Evolutionary conservation across 2,113 vertebrate genomes (phyloP), one percentile per base, ranked within the genome.

Genomic region (Gnathonemus echidnorhynchus): DNA sequence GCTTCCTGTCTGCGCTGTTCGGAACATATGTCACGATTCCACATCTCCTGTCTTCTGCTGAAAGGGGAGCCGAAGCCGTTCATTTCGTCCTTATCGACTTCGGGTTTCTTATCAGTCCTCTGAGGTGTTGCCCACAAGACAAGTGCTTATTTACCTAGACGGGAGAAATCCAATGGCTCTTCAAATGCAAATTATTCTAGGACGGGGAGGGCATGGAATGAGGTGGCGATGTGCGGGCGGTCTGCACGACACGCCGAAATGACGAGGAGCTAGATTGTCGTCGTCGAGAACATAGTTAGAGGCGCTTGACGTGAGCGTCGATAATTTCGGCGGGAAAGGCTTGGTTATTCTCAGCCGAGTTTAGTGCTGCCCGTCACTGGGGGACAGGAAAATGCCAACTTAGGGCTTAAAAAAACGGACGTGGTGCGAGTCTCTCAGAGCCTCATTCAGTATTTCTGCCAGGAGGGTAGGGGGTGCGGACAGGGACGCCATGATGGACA

Each of bases 21-120:
- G 21, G 15, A 53, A 53, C 86, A 87, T 53, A 87, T 87, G 86
- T 53, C 86, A 87, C n/a, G 27, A 53, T 87, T 87, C 35, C 49
- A 53, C 50, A 53, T 53, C 50, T 87, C 86, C 31, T 42, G 74
- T 80, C 74, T 19, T 80, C 35, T 3, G 13, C 31, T 42, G 35
- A 80, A 80, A 87, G 48, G 6, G 49, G 27, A 53, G 31, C 50
- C 0, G 19, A 87, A 87, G 31, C 10, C 15, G 50, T 53, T 53
- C 50, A 53, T 39, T 39, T 39, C 50, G 13, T 87, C 86, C n/a
- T 53, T 53, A 52, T 87, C 50, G 50, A 27, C 50, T 48, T 49
- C 5, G 48, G 48, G 45, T n/a, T 49, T 87, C 50, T 53, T 31
- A 53, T 53, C 86, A 87, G 49, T 50, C 49, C 15, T 48, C 21